Conservation (phyloP, 1,140 invertebrate species). For the Cydia pomonella region DNA sequence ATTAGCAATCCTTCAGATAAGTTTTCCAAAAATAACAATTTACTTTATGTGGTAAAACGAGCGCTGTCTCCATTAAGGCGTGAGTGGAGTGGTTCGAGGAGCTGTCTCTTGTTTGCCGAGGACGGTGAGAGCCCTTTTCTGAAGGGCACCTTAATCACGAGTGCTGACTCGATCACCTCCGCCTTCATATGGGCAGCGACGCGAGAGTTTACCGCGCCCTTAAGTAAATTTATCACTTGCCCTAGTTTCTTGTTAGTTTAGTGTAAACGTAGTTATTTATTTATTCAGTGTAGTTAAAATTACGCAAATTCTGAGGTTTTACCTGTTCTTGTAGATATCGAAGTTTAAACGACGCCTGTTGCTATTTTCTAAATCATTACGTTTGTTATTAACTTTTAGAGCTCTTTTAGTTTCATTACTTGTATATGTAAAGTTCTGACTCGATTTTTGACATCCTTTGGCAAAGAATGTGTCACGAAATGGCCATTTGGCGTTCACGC, state of each 20-base stretch:
- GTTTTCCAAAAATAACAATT: too few relatives aligned
- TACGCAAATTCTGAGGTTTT: not conserved
- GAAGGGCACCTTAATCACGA: constrained; percentile 78
- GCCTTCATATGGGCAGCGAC: constrained; percentile 25
- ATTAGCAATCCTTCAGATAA: too few relatives aligned
- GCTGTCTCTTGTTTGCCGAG: constrained; percentile 77
- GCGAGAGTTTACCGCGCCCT: constrained; percentile 32
- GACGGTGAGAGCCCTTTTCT: constrained; percentile 73
- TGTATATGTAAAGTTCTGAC: too few relatives aligned
- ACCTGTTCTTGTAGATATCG: not conserved
- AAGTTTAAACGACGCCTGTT: not conserved
- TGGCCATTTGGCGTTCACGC: not conserved
- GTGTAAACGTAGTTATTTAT: not conserved
- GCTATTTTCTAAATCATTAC: not conserved
- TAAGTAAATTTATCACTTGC: constrained; percentile 5
- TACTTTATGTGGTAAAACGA: constrained; percentile 52
- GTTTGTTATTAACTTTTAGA: too few relatives aligned
- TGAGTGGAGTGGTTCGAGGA: constrained; percentile 58
- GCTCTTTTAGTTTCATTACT: too few relatives aligned
- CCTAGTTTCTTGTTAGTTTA: not conserved
- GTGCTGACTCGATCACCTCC: constrained; percentile 59
- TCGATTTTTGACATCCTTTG: too few relatives aligned
- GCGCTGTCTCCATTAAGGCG: constrained; percentile 56
- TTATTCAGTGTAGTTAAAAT: not conserved
- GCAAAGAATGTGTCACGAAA: too few relatives aligned